Base-by-base conservation (phyloP, 2,888 invertebrate genomes). In the Cabera pusaria region DNA sequence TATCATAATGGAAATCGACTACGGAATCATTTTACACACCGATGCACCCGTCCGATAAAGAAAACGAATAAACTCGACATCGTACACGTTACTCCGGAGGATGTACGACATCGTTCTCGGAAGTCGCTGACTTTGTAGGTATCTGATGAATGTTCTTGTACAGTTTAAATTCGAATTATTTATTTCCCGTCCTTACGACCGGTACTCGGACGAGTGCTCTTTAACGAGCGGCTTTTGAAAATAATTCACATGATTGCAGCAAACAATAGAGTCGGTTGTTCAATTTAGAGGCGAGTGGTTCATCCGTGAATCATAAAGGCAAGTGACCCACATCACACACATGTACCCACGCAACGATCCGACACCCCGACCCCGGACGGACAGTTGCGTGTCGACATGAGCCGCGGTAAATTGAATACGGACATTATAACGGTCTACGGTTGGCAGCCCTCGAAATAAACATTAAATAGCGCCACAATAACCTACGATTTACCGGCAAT, bases 401-500 rank as follows among this genome's bases (percentile, higher is more conserved):
- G 67, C 57, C 64, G 66, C 70, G 59, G 69, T 76, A 78, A 82
- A 83, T 86, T 86, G 79, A 83, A 85, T 77, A 72, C 70, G 61
- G 59, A 70, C 71, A 70, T 72, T 72, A 68, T 68, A 76, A 67
- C 68, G 72, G 70, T 66, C 64, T 70, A 64, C 64, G 55, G 63
- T 64, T 66, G 62, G 66, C 62, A 72, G 70, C 74, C 79, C 74
- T 76, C 73, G 68, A 77, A 69, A 83, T 77, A 69, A 59, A 75
- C 66, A 81, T 83, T 79, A 82, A 83, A 85, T 74, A 77, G 72
- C 66, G 57, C 72, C 74, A 87, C 85, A 88, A 86, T 85, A 77
- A 73, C 71, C 74, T 52, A 72, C 80, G 73, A 87, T 87, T 87
- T 85, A 85, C 85, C 84, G 86, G 79, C 87, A 83, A 88, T 87